Conservation (phyloP, 2,888 invertebrate species). For the Eupithecia inturbata region DNA sequence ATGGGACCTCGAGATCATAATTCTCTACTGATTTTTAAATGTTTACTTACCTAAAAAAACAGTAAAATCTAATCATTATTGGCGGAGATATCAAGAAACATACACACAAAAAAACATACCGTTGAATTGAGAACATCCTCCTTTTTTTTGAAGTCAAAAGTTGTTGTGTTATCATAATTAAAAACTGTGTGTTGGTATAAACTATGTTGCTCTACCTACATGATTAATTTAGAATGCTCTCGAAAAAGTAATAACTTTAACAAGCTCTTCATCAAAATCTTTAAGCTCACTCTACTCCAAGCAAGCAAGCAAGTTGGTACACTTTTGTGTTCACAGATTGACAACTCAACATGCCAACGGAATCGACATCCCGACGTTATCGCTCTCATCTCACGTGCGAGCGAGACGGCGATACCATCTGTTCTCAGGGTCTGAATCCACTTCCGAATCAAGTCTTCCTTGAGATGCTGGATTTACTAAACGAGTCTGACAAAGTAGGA, state of each 20-base stretch:
- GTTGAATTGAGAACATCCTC: too few species aligned
- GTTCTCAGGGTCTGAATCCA: conserved; percentile 72
- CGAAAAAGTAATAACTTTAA: background rate
- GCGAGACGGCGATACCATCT: conserved; percentile 71
- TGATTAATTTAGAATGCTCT: too few species aligned
- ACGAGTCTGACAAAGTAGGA: conserved; percentile 1
- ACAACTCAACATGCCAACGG: conserved; percentile 21
- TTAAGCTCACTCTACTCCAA: background rate
- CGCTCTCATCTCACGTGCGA: conserved; percentile 65
- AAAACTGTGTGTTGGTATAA: too few species aligned
- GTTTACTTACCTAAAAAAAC: too few species aligned
- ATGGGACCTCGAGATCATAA: too few species aligned
- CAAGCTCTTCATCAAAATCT: background rate
- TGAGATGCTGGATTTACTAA: conserved; percentile 12
- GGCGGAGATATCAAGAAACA: too few species aligned
- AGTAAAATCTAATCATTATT: too few species aligned
- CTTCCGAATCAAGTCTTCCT: conserved; percentile 62
- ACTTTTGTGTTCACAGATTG: conserved; percentile 20
- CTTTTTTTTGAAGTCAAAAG: too few species aligned
- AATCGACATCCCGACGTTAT: conserved; percentile 45
- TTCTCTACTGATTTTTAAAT: too few species aligned
- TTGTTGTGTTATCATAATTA: too few species aligned
- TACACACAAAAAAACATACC: too few species aligned
- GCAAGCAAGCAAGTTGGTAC: background rate
- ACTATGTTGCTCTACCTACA: too few species aligned